Base-by-base conservation (phyloP, 2,113 vertebrate species). In the Motacilla alba region DNA sequence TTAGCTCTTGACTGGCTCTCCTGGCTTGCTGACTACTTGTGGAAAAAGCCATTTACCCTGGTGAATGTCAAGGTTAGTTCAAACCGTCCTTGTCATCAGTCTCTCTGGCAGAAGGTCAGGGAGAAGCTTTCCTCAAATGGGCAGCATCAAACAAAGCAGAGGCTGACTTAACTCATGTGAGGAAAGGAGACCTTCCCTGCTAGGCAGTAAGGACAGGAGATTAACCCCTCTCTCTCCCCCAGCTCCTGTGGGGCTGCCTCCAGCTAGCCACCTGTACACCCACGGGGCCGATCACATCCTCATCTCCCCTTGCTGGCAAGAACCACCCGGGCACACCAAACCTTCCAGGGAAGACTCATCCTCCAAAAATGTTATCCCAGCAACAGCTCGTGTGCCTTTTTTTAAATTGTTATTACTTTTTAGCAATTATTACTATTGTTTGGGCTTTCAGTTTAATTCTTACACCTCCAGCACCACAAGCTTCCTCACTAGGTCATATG, bases 51-150 rank as follows among this genome's bases (percentile, higher is more conserved):
- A 99, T 99, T 99, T 99, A 99, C 98, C 98, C 98, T 97, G 97
- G 97, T 99, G 98, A 99, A 99, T 99, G 99, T 99, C 99, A 99
- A 99, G 99, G 99, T 99, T 98, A 99, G 98, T 97, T 97, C 96
- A 98, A 96, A 97, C 96, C 37, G 82, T 99, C 98, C 98, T 98
- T 99, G 98, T 99, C 99, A 99, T 99, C 98, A 98, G 98, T 99
- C 98, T 98, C 98, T 96, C 94, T 98, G 95, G 98, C 98, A 98
- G 98, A 99, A 99, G 99, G 99, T 99, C 99, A 98, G 97, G 97
- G 97, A 98, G 98, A 98, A 98, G 97, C 98, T 98, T 98, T 97
- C 97, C 97, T 98, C 98, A 98, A 98, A 99, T 98, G 98, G 98
- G 98, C 98, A 98, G 98, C 96, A 76, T 98, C 97, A 98, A 98